A percentile compares a stretch with the other conserved stretches of the same genome.
phyloP scores from a whole-genome alignment of 2,797 vertebrate genomes.

The Phrynocephalus forsythii region DNA sequence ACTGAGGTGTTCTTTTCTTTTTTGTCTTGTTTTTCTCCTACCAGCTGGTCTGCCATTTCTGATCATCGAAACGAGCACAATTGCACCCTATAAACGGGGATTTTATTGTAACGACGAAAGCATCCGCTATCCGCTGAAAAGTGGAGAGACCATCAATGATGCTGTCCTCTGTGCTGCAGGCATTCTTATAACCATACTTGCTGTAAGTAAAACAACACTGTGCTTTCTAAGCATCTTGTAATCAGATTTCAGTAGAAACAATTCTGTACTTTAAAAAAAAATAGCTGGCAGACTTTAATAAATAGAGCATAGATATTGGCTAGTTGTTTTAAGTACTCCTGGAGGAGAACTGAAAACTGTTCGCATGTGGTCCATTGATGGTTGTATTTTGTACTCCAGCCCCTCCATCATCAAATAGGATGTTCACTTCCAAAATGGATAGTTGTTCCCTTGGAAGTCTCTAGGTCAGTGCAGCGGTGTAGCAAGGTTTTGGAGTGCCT shows the following conservation, averaged over 20 bases:
- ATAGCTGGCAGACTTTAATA: neutral
- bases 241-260: neutral
- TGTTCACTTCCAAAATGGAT: too few species aligned
- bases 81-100: constrained; percentile 93
- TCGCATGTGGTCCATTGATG: too few species aligned
- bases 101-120: constrained; percentile 98
- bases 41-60: constrained; percentile 97
- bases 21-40: constrained; percentile 44
- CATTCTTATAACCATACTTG: constrained; percentile 94
- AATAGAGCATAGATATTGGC: neutral
- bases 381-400: too few species aligned
- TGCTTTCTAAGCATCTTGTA: constrained; percentile 3
- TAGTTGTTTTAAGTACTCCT: neutral
- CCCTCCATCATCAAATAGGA: too few species aligned
- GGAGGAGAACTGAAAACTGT: too few species aligned
- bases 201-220: constrained; percentile 82
- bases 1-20: constrained; percentile 54
- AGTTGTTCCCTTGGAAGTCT: too few species aligned
- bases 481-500: too few species aligned
- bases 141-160: constrained; percentile 94
- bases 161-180: constrained; percentile 93
- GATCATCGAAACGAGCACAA: constrained; percentile 97
- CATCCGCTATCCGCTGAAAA: constrained; percentile 95
- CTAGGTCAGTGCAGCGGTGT: too few species aligned
- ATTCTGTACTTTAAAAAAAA: neutral